Base-by-base conservation (phyloP, 2,888 invertebrate species). In the Bhutanitis thaidina region DNA sequence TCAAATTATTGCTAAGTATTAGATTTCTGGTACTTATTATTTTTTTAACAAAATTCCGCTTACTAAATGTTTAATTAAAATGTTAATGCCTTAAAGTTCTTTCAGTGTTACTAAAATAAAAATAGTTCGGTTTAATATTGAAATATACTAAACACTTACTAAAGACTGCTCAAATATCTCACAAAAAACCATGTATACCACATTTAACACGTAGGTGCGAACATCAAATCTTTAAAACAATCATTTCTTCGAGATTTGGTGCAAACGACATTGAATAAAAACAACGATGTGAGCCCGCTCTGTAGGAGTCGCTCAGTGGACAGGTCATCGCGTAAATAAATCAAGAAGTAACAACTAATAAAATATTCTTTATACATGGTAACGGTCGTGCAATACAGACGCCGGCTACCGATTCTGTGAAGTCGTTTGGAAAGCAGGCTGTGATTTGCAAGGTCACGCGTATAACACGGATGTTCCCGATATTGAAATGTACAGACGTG, bases 391-490 rank as follows among this genome's bases (percentile, higher is more conserved):
- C 80, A 81, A 79, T 73, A 80, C 78, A 84, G 80, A 79, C 82
- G 83, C 77, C 77, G 78, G 74, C 74, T 69, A 74, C 65, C 77
- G 73, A 69, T 89, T 89, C 88, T 80, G 69, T 77, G 88, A 88
- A 89, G 83, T 83, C 82, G 87, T 88, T 89, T 88, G 85, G 88
- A 89, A 89, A 89, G 88, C 88, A 86, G 88, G 84, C 83, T 86
- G 88, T 88, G 88, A 88, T 88, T 88, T 89, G 88, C 89, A 89
- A 89, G 89, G 89, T 89, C 89, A 88, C 87, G 84, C 83, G 85
- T 81, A 88, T 88, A 87, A 88, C 88, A 88, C 89, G 89, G 89
- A 89, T 89, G 88, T 89, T 87, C 87, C 84, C 87, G 86, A 88
- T 88, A 88, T 89, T 88, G 86, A 83, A 88, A 88, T 88, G 87